Conservation (phyloP, 2,113 vertebrate genomes). For the Raphicerus campestris region DNA sequence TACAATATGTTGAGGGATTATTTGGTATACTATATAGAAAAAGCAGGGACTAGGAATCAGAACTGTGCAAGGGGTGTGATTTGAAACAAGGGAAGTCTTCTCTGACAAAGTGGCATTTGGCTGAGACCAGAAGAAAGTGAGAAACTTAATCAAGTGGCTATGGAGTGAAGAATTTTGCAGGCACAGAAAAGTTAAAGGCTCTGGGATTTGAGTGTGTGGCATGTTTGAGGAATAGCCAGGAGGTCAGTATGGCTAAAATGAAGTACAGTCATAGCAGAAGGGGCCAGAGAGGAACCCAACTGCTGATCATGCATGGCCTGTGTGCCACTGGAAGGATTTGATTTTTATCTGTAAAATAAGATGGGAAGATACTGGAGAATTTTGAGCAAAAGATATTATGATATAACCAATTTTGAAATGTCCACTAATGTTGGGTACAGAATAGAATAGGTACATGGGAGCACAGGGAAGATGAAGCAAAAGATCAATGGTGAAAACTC, state of each 20-base stretch:
- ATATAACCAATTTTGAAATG: background rate
- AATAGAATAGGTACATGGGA: background rate
- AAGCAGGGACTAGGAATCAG: background rate
- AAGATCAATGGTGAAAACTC: background rate
- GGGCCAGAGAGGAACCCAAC: fast-evolving
- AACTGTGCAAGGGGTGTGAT: background rate
- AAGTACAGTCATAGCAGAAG: too few relatives aligned
- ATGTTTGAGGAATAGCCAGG: background rate
- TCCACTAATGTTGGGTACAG: background rate
- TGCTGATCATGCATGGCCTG: background rate
- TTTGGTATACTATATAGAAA: background rate
- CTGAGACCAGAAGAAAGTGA: background rate
- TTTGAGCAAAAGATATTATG: background rate
- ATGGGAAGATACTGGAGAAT: background rate
- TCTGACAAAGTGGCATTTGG: background rate
- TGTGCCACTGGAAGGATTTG: background rate
- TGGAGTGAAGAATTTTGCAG: background rate
- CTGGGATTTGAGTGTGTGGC: background rate
- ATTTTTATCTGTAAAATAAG: background rate
- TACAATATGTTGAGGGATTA: background rate
- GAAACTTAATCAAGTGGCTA: background rate
- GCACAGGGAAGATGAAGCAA: background rate
- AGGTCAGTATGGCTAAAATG: too few relatives aligned
- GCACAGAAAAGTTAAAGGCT: background rate
- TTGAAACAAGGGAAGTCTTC: background rate